Percentiles rank a stretch among this genome's conserved stretches.
Conservation (phyloP, 2,888 invertebrate species). For the Schrankia costaestrigalis region DNA sequence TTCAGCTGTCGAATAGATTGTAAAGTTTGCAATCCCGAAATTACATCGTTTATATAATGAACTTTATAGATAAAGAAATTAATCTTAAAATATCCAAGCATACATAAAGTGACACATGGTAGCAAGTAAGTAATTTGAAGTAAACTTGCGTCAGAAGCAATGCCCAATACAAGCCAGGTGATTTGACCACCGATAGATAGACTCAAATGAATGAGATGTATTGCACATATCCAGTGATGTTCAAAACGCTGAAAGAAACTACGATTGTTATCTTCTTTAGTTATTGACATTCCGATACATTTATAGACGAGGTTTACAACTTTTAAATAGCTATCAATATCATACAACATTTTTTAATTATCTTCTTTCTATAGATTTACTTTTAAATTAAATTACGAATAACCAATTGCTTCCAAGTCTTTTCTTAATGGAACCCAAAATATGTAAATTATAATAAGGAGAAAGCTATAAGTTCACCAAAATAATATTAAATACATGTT, state of each 20-base stretch:
- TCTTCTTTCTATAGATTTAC: too few relatives aligned
- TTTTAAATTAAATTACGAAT: too few relatives aligned
- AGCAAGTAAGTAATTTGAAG: conserved; percentile 37
- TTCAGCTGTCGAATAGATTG: too few relatives aligned
- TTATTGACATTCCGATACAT: conserved; percentile 32
- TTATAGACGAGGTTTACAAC: conserved; percentile 28
- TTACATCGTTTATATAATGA: too few relatives aligned
- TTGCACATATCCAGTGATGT: conserved; percentile 28
- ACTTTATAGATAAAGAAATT: conserved; percentile 35
- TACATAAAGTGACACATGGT: conserved; percentile 39
- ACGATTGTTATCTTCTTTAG: conserved; percentile 27
- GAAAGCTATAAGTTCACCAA: too few relatives aligned
- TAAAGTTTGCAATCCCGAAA: too few relatives aligned
- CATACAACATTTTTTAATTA: conserved; percentile 12
- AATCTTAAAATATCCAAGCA: conserved; percentile 39
- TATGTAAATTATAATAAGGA: too few relatives aligned
- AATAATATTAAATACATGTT: too few relatives aligned
- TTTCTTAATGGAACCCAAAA: too few relatives aligned
- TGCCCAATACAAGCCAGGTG: conserved; percentile 28
- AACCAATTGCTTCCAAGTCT: too few relatives aligned
- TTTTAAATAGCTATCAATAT: conserved; percentile 32
- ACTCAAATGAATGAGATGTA: conserved; percentile 27
- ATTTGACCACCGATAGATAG: conserved; percentile 23
- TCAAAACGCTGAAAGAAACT: conserved; percentile 23
- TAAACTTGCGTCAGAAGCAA: conserved; percentile 23